These are phyloP conservation scores for Athene cunicularia DNA, from an alignment of 2,113 vertebrate species.

Conservation along the genomic window DNA sequence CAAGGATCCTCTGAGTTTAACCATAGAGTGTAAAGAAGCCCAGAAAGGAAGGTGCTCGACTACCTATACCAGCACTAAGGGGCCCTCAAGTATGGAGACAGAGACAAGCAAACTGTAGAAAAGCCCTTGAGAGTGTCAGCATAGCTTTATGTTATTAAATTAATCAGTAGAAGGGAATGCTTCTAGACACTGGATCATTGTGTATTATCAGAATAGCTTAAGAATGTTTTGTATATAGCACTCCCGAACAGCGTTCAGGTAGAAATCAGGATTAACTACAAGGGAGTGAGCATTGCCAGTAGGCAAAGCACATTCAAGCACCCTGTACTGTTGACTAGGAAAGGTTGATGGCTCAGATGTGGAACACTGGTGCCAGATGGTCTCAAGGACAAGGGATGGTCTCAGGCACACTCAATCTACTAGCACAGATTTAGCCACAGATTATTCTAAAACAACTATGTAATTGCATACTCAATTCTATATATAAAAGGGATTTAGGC, in stretches of 20 bases:
- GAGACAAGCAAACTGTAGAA: not conserved
- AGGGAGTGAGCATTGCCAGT: not conserved
- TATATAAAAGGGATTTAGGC: not conserved
- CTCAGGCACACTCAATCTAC: not conserved
- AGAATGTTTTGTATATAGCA: not conserved
- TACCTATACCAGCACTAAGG: not conserved
- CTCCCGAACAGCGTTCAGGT: not conserved
- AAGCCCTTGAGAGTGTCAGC: not conserved
- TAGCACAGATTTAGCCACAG: not conserved
- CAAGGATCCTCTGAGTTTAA: not conserved
- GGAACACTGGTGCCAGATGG: not conserved
- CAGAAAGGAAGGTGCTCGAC: not conserved
- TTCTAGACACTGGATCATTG: not conserved
- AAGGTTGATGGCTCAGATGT: not conserved
- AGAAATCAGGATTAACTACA: not conserved
- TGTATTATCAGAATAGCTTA: not conserved
- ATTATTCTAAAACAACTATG: not conserved
- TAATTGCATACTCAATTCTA: not conserved
- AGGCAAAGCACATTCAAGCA: not conserved
- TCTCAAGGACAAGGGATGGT: not conserved
- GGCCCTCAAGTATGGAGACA: accelerated
- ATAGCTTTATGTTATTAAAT: not conserved
- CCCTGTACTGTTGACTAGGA: not conserved
- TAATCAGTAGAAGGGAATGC: not conserved
- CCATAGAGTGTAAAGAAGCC: not conserved